These are phyloP conservation scores for Mionectes macconnelli DNA, from an alignment of 2,113 vertebrate genomes.

Conservation along the genomic window DNA sequence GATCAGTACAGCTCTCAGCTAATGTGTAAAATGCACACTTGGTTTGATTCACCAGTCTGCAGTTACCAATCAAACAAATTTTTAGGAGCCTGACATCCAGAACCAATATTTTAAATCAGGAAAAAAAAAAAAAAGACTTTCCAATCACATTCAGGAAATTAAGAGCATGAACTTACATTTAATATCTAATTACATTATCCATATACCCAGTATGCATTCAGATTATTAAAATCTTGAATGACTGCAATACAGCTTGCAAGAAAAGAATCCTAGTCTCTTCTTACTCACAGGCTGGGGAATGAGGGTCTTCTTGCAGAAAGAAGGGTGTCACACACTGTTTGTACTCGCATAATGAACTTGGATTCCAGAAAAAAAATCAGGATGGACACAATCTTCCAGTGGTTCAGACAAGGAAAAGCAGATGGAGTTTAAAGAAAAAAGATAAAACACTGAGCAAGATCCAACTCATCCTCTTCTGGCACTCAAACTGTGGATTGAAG, in stretches of 20 bases:
- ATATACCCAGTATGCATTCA: not conserved
- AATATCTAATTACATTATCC: not conserved
- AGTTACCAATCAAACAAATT: not conserved
- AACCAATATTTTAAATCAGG: constrained; percentile 26
- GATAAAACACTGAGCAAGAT: not conserved
- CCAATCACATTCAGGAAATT: constrained; percentile 41
- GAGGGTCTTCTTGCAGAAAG: not conserved
- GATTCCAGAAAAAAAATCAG: not conserved
- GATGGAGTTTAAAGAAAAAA: not conserved
- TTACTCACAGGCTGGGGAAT: not conserved
- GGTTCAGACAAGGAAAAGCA: not conserved
- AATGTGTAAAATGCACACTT: constrained; percentile 7
- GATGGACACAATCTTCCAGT: not conserved
- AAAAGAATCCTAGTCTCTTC: not conserved
- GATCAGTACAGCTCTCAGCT: not conserved
- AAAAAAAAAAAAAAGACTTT: not conserved
- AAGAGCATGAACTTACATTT: constrained; percentile 14
- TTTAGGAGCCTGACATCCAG: not conserved
- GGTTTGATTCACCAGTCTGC: not conserved
- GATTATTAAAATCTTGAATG: not conserved
- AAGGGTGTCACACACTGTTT: not conserved
- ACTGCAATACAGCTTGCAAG: not conserved
- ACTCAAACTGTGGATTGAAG: not conserved
- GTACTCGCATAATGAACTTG: not conserved
- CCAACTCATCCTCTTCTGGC: not conserved